Evolutionary conservation across 1,140 invertebrate species (phyloP).

Genomic region (Drosophila nasuta): DNA sequence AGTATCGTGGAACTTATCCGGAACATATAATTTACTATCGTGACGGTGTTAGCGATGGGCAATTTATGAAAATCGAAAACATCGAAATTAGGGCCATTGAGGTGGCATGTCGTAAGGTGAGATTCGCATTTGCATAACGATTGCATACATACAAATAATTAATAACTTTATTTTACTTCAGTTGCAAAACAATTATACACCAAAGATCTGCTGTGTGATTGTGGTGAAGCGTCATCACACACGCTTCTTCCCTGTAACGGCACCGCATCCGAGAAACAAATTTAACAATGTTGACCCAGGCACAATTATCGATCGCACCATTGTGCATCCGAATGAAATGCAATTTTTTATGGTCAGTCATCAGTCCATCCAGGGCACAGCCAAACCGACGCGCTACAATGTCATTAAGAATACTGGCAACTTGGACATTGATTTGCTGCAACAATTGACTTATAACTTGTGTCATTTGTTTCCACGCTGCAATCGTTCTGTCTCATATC

Average conservation of each 20-base stretch:
- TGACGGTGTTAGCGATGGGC: slow-evolving; percentile 95
- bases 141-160: neutral
- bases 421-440: slow-evolving; percentile 91
- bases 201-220: slow-evolving; percentile 92
- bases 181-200: slow-evolving; percentile 73
- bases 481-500: slow-evolving; percentile 94
- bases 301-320: slow-evolving; percentile 90
- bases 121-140: neutral
- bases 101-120: slow-evolving; percentile 60
- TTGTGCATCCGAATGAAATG: slow-evolving; percentile 92
- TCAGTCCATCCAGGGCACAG: slow-evolving; percentile 91
- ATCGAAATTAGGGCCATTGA: slow-evolving; percentile 59
- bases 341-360: slow-evolving; percentile 95
- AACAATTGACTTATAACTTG: slow-evolving; percentile 93
- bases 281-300: slow-evolving; percentile 92
- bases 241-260: slow-evolving; percentile 87
- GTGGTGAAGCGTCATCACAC: slow-evolving; percentile 97
- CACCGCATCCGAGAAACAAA: slow-evolving; percentile 80
- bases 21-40: slow-evolving; percentile 90
- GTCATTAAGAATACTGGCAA: slow-evolving; percentile 92
- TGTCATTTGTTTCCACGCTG: slow-evolving; percentile 96
- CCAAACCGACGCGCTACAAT: slow-evolving; percentile 95
- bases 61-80: slow-evolving; percentile 89
- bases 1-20: slow-evolving; percentile 85
- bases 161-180: neutral